phyloP scores from a whole-genome alignment of 2,888 invertebrate species.

The Dorcus parallelipipedus region DNA sequence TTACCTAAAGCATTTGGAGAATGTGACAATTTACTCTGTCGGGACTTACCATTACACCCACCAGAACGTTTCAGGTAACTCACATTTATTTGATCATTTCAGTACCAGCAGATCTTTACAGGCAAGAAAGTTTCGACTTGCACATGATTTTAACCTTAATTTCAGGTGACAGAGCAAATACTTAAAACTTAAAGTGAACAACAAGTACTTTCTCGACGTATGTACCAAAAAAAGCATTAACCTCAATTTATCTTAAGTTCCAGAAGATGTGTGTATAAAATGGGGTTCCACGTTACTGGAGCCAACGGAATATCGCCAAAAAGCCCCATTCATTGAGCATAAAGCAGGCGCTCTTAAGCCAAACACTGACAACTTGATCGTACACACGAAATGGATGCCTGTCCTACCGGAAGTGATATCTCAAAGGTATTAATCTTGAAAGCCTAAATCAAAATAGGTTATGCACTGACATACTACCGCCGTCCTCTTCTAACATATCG shows the following conservation, averaged over 20 bases:
- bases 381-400: constrained; percentile 31
- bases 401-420: constrained; percentile 30
- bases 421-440: constrained; percentile 18
- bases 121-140: too few relatives aligned
- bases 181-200: too few relatives aligned
- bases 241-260: constrained; percentile 22
- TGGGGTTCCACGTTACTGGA: constrained; percentile 6
- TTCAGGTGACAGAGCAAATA: too few relatives aligned
- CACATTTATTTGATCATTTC: background rate
- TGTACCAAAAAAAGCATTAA: background rate
- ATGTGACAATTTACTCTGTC: constrained; percentile 21
- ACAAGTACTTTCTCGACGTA: background rate
- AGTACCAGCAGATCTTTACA: too few relatives aligned
- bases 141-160: too few relatives aligned
- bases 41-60: constrained; percentile 18
- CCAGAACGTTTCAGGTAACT: constrained; percentile 15
- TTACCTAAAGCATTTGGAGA: constrained; percentile 22
- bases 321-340: too few relatives aligned
- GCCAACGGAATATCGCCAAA: too few relatives aligned
- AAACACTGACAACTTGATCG: background rate
- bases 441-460: too few relatives aligned
- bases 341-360: too few relatives aligned
- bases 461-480: too few relatives aligned
- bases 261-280: constrained; percentile 18
- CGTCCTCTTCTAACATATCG: too few relatives aligned